A percentile compares a stretch with the other conserved stretches of the same genome.
Conservation (phyloP, 2,797 vertebrate species). For the Manis crassicaudata region DNA sequence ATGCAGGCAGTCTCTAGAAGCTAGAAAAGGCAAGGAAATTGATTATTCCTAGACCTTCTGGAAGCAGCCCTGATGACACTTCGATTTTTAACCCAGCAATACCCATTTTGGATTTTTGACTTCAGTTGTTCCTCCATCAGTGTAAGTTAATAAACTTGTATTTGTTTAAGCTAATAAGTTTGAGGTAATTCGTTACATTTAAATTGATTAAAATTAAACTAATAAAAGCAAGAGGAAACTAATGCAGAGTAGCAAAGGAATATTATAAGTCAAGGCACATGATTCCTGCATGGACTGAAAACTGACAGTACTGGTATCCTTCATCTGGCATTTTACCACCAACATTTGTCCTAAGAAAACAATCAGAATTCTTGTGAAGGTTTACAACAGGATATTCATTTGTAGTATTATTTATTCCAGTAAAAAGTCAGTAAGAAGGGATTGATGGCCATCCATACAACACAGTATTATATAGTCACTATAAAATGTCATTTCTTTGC, state of each 20-base stretch:
- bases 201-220: no score
- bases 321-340: constrained; percentile 18
- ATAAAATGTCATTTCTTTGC: background rate
- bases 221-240: background rate
- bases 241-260: background rate
- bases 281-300: background rate
- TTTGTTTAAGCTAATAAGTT: background rate
- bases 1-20: background rate
- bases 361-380: constrained; percentile 2
- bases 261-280: background rate
- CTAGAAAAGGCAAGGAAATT: background rate
- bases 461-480: background rate
- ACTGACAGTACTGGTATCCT: background rate
- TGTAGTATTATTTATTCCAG: background rate
- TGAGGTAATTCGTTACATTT: background rate
- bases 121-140: background rate
- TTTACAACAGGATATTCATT: background rate
- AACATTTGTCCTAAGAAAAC: constrained; percentile 15
- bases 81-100: background rate
- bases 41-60: background rate
- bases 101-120: background rate
- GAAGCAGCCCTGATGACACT: background rate
- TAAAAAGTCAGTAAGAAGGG: background rate
- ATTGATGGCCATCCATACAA: background rate
- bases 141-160: background rate